These are phyloP conservation scores for Drosophila melanogaster DNA, from an alignment of 1,140 invertebrate genomes.

Conservation along the genomic window Release_6_plus_ISO1_MT NT_033779.5:1329001-1329500, in stretches of 20 bases:
- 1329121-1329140: constrained; percentile 23
- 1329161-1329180: constrained; percentile 36
- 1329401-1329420: constrained; percentile 64
- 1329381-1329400: constrained; percentile 48
- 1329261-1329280: constrained; percentile 83
- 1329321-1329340: constrained; percentile 23
- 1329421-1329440: constrained; percentile 59
- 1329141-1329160: constrained; percentile 1
- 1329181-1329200: constrained; percentile 24
- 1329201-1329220: constrained; percentile 16
- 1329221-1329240: constrained; percentile 21
- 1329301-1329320: constrained; percentile 85
- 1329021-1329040: constrained; percentile 29
- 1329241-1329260: constrained; percentile 48
- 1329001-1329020: constrained; percentile 20
- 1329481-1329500: constrained; percentile 91
- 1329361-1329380: background rate
- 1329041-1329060: constrained; percentile 10
- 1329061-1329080: constrained; percentile 2
- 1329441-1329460: constrained; percentile 84
- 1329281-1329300: constrained; percentile 89
- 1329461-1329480: constrained; percentile 87
- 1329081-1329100: constrained; percentile 28
- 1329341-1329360: background rate
- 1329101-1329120: constrained; percentile 39